A percentile compares a stretch with the other conserved stretches of the same genome.
Evolutionary conservation across 2,888 invertebrate genomes (phyloP).

Genomic region (Dorcus hopei): DNA sequence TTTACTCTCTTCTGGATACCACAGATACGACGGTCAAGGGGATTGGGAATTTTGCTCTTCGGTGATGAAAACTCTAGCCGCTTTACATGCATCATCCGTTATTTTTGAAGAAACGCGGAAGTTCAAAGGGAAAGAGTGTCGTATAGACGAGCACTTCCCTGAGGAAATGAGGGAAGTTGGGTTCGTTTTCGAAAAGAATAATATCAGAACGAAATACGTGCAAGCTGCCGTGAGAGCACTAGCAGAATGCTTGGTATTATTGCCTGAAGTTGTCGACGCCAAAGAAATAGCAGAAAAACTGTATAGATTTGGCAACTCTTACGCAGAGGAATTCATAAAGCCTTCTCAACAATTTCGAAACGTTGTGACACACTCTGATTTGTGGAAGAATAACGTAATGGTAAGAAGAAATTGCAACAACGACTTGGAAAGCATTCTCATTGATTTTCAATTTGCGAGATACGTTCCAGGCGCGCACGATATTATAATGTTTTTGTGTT

Average conservation of each 20-base stretch:
- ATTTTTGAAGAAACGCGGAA: conserved; percentile 50
- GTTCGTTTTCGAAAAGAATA: conserved; percentile 34
- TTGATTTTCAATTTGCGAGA: conserved; percentile 67
- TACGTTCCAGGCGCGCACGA: conserved; percentile 66
- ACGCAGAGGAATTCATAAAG: conserved; percentile 31
- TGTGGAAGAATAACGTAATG: conserved; percentile 64
- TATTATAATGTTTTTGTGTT: conserved; percentile 55
- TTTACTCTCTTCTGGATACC: conserved; percentile 45
- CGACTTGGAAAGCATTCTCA: conserved; percentile 59
- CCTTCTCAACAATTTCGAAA: conserved; percentile 48
- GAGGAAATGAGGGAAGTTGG: conserved; percentile 34
- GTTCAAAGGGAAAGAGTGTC: conserved; percentile 19
- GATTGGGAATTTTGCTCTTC: conserved; percentile 49
- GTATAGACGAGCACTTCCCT: conserved; percentile 31
- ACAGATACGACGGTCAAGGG: conserved; percentile 30
- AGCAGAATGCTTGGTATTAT: conserved; percentile 28
- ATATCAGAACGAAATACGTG: conserved; percentile 39
- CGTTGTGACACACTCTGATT: conserved; percentile 60
- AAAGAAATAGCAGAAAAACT: conserved; percentile 19
- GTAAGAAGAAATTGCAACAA: conserved; percentile 47
- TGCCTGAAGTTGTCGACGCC: conserved; percentile 19
- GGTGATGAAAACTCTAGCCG: conserved; percentile 50
- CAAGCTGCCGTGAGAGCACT: conserved; percentile 28
- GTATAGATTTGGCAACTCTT: conserved; percentile 24
- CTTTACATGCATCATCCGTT: conserved; percentile 55